Conservation (phyloP, 2,113 vertebrate species). For the Gallinago paraguaiae region DNA sequence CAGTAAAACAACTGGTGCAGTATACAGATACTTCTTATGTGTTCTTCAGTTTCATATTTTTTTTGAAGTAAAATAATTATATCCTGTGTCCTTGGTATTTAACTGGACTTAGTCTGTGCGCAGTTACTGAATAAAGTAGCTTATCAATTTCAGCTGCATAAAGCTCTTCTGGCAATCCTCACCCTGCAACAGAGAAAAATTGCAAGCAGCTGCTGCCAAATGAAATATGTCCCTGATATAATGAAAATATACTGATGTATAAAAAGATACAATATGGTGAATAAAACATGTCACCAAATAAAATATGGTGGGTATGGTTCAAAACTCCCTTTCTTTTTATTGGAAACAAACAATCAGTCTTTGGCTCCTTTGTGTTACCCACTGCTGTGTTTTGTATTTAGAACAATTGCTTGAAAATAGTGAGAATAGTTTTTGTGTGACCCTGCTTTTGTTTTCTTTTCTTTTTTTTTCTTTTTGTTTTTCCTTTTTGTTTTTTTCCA, state of each 20-base stretch:
- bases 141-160: not conserved
- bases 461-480: too few species aligned
- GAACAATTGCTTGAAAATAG: not conserved
- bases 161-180: not conserved
- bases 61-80: not conserved
- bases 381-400: accelerated
- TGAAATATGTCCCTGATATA: not conserved
- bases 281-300: not conserved
- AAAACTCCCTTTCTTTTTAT: not conserved
- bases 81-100: not conserved
- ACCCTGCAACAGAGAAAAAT: not conserved
- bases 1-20: not conserved
- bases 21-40: not conserved
- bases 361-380: not conserved
- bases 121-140: not conserved
- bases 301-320: not conserved
- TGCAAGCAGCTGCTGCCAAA: not conserved
- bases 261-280: not conserved
- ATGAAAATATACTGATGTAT: not conserved
- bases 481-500: not conserved
- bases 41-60: not conserved
- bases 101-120: not conserved
- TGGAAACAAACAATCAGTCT: not conserved
- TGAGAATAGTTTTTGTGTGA: not conserved
- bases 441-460: not conserved